These are phyloP conservation scores for Spondyliosoma cantharus DNA, from an alignment of 2,797 vertebrate genomes.

Conservation along the genomic window DNA sequence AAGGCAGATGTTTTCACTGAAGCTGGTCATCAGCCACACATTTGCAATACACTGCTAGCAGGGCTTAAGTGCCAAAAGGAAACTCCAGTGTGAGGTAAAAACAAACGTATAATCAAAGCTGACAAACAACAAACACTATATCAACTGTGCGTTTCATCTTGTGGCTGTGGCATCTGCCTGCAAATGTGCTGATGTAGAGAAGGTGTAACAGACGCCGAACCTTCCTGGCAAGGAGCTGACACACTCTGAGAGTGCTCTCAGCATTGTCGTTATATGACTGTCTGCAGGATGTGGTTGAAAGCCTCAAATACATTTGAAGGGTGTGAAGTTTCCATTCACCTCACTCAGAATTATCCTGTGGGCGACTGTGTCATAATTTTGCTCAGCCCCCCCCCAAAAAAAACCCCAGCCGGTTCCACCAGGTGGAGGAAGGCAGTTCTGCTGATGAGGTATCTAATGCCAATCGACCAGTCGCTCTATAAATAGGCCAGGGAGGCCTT, in stretches of 20 bases:
- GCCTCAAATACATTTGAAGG: constrained; percentile 10
- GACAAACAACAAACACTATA: background rate
- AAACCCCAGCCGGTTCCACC: constrained; percentile 27
- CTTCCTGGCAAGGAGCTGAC: background rate
- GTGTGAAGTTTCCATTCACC: constrained; percentile 63
- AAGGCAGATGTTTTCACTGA: constrained; percentile 1
- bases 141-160: background rate
- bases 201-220: constrained; percentile 5
- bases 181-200: constrained; percentile 26
- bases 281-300: constrained; percentile 72
- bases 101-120: background rate
- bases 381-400: constrained; percentile 20
- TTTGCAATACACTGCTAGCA: background rate
- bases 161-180: constrained; percentile 26
- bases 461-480: constrained; percentile 27
- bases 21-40: background rate
- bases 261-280: constrained; percentile 8
- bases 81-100: background rate
- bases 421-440: constrained; percentile 23
- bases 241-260: background rate
- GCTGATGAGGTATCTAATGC: constrained; percentile 48
- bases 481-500: constrained; percentile 49
- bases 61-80: background rate
- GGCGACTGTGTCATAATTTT: constrained; percentile 9
- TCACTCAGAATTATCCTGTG: constrained; percentile 12